Conservation (phyloP, 2,888 invertebrate genomes). For the Danaus chrysippus region DNA sequence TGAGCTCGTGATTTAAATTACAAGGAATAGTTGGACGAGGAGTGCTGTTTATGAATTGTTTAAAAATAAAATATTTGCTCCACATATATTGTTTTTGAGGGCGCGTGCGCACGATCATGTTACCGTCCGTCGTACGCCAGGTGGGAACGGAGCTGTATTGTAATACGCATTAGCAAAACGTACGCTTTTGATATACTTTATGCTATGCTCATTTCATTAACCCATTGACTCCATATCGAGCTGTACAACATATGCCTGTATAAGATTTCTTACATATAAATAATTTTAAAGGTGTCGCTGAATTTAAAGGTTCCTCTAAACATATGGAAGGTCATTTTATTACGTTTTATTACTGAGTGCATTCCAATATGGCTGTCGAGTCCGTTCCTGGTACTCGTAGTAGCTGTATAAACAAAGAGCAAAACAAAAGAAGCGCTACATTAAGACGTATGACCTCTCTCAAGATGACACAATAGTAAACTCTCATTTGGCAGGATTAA, state of each 20-base stretch:
- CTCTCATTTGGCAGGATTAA: slow-evolving; percentile 52
- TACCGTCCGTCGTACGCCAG: slow-evolving; percentile 39
- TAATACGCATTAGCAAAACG: slow-evolving; percentile 14
- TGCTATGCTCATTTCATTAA: slow-evolving; percentile 10
- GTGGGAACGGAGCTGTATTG: slow-evolving; percentile 36
- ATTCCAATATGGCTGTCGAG: slow-evolving; percentile 19
- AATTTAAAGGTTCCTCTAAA: background rate
- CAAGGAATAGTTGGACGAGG: slow-evolving; percentile 41
- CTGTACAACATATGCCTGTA: background rate
- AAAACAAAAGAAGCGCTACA: slow-evolving; percentile 43
- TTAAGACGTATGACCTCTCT: slow-evolving; percentile 49
- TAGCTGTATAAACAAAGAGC: slow-evolving; percentile 28
- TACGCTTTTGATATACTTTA: slow-evolving; percentile 9
- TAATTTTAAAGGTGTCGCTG: background rate
- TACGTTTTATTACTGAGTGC: slow-evolving; percentile 7
- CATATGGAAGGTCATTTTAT: background rate
- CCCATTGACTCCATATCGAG: slow-evolving; percentile 3
- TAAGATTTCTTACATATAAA: no score
- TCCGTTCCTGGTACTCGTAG: slow-evolving; percentile 18
- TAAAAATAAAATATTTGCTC: no score
- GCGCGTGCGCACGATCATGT: slow-evolving; percentile 46
- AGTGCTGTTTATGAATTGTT: slow-evolving; percentile 36
- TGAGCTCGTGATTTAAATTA: background rate
- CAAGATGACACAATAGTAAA: slow-evolving; percentile 50
- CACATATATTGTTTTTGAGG: slow-evolving; percentile 42